Percentiles rank a stretch among this genome's conserved stretches.
Evolutionary conservation across 2,113 vertebrate genomes (phyloP).

Genomic region (Hippopotamus amphibius): DNA sequence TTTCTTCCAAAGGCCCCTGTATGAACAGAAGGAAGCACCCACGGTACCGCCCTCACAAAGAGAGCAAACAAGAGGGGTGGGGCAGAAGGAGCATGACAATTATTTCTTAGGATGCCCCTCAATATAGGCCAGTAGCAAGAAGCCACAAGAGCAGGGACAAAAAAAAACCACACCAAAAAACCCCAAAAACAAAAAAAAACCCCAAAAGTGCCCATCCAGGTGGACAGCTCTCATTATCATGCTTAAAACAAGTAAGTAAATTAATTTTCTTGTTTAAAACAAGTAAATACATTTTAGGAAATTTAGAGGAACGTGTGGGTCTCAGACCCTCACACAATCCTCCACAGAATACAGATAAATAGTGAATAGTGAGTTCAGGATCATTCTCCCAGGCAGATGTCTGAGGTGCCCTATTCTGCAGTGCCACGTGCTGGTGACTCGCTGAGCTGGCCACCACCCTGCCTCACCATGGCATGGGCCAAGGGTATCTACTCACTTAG

Average conservation of each 20-base stretch:
- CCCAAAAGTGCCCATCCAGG: background rate
- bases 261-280: background rate
- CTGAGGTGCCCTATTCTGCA: background rate
- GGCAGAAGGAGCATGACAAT: background rate
- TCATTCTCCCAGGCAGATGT: background rate
- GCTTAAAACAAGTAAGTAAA: background rate
- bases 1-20: background rate
- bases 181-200: background rate
- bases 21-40: background rate
- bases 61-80: background rate
- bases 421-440: background rate
- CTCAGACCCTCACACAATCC: background rate
- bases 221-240: background rate
- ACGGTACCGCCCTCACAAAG: background rate
- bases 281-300: conserved; percentile 26
- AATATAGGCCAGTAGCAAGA: background rate
- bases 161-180: background rate
- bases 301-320: background rate
- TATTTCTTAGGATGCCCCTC: background rate
- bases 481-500: background rate
- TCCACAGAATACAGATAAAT: background rate
- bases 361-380: background rate
- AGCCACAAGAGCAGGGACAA: background rate
- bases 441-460: background rate
- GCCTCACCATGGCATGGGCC: background rate